These are phyloP conservation scores for Catocala sponsa DNA, from an alignment of 2,888 invertebrate genomes.

Conservation along the genomic window DNA sequence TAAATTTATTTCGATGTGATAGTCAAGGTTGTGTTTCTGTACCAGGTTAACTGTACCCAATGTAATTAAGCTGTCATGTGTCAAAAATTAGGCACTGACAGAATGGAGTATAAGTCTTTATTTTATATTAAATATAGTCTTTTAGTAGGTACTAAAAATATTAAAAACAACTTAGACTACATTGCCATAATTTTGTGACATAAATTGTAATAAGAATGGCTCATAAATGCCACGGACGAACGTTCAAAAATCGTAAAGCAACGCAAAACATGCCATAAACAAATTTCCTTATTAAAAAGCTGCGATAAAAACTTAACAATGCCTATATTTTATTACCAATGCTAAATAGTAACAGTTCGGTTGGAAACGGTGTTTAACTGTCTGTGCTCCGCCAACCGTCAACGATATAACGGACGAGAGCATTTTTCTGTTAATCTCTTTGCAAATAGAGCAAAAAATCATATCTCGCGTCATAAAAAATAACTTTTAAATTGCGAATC, in stretches of 20 bases:
- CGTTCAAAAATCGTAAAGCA: constrained; percentile 10
- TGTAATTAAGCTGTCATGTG: constrained; percentile 22
- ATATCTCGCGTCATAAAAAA: constrained; percentile 33
- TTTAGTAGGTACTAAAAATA: too few relatives aligned
- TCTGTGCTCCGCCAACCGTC: constrained; percentile 70
- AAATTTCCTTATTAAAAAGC: constrained; percentile 43
- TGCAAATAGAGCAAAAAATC: constrained; percentile 47
- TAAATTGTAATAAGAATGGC: neutral
- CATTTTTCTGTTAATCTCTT: constrained; percentile 60
- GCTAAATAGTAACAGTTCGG: constrained; percentile 62
- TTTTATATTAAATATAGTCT: too few relatives aligned
- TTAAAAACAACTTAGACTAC: too few relatives aligned
- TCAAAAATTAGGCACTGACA: constrained; percentile 4
- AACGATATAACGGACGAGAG: constrained; percentile 64
- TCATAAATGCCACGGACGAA: constrained; percentile 4
- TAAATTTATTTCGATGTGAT: constrained; percentile 42
- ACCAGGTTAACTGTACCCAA: constrained; percentile 20
- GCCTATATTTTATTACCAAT: constrained; percentile 52
- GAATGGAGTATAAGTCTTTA: neutral
- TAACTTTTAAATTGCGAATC: constrained; percentile 17
- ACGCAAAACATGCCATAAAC: constrained; percentile 22
- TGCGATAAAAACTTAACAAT: constrained; percentile 39
- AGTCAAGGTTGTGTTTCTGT: constrained; percentile 42
- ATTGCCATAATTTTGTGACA: neutral
- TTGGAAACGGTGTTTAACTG: constrained; percentile 74